phyloP scores from a whole-genome alignment of 2,888 invertebrate species.

The Alloscopus bannaensis region DNA sequence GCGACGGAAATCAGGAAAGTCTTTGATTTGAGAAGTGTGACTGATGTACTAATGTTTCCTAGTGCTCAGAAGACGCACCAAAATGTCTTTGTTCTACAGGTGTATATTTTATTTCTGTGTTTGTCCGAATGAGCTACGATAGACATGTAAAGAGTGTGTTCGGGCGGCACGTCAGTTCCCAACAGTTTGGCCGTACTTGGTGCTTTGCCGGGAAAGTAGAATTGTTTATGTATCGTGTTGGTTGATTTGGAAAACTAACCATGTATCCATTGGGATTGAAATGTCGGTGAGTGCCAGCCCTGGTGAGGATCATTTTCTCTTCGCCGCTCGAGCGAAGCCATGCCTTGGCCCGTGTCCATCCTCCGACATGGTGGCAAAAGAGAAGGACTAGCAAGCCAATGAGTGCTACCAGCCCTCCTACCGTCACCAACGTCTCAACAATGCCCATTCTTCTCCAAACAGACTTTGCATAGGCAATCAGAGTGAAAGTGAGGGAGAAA shows the following conservation, averaged over 20 bases:
- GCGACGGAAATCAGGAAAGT: too few relatives aligned
- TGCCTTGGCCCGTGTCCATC: conserved; percentile 77
- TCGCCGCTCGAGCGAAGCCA: conserved; percentile 78
- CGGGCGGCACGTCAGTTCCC: too few relatives aligned
- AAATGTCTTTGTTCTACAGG: too few relatives aligned
- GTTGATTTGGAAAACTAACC: conserved; percentile 76
- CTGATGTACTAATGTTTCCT: too few relatives aligned
- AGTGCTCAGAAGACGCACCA: too few relatives aligned
- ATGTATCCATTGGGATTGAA: conserved; percentile 83
- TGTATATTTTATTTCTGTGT: too few relatives aligned
- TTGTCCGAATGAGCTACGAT: too few relatives aligned
- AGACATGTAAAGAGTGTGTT: too few relatives aligned
- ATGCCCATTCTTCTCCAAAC: conserved; percentile 75
- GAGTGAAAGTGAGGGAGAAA: too few relatives aligned
- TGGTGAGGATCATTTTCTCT: conserved; percentile 79
- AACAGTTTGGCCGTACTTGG: too few relatives aligned
- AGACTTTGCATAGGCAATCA: not conserved
- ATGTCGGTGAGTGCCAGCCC: conserved; percentile 76
- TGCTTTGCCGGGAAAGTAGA: not conserved
- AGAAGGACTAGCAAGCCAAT: conserved; percentile 76
- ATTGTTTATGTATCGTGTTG: too few relatives aligned
- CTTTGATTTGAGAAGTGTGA: too few relatives aligned
- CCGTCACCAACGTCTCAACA: conserved; percentile 76
- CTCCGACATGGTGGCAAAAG: conserved; percentile 76
- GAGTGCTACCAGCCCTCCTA: conserved; percentile 75